phyloP scores from a whole-genome alignment of 2,113 vertebrate species.

The human region DNA sequence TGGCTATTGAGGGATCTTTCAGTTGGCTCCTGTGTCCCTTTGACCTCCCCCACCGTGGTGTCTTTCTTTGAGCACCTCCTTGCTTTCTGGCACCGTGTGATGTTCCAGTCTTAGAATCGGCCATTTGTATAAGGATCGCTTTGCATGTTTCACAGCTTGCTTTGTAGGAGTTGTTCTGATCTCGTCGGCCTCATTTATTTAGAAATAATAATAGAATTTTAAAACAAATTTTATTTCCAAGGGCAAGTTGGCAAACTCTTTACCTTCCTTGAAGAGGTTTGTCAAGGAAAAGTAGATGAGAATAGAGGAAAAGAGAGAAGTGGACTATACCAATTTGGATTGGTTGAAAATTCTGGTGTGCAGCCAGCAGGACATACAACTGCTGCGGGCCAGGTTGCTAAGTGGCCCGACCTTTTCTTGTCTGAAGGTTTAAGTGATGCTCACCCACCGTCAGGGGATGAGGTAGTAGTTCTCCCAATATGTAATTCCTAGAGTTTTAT shows the following conservation, averaged over 20 bases:
- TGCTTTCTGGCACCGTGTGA: neutral
- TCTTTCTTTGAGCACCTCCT: neutral
- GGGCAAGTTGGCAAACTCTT: neutral
- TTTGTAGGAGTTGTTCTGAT: neutral
- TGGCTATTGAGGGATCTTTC: neutral
- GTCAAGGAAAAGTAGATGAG: neutral
- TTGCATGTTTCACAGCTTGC: neutral
- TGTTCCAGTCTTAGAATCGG: neutral
- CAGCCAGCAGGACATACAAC: neutral
- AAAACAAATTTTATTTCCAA: neutral
- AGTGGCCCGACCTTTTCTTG: neutral
- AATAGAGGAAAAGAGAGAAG: neutral
- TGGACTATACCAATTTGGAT: neutral
- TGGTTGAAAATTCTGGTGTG: neutral
- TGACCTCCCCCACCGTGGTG: neutral
- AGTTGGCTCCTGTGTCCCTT: neutral
- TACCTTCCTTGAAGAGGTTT: conserved; percentile 8
- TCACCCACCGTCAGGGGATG: neutral
- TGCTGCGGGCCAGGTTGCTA: neutral
- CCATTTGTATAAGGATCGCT: neutral
- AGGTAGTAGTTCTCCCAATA: neutral
- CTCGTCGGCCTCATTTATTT: neutral
- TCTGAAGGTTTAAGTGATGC: neutral
- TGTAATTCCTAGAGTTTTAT: neutral
- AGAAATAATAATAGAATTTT: conserved; percentile 22